phyloP scores from a whole-genome alignment of 2,888 invertebrate species.

The Ornithoptera priamus region DNA sequence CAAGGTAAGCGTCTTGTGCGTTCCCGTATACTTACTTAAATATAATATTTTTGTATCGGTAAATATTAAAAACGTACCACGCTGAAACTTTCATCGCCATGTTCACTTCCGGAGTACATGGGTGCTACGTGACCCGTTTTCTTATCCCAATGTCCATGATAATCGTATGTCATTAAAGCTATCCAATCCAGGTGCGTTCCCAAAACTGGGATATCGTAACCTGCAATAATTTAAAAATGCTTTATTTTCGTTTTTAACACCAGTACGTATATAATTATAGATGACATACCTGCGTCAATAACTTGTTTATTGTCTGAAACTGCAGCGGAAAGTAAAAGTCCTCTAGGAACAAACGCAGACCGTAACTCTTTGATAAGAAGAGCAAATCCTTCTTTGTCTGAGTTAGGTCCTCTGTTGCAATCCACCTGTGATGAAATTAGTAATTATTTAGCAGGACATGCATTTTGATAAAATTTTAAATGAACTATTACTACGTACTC shows the following conservation, averaged over 20 bases:
- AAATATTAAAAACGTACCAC: slow-evolving; percentile 73
- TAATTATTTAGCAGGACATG: background rate
- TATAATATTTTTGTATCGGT: background rate
- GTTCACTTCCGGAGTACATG: slow-evolving; percentile 88
- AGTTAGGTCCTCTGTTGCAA: slow-evolving; percentile 89
- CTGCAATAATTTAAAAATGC: slow-evolving; percentile 42
- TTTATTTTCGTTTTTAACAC: background rate
- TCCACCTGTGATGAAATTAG: slow-evolving; percentile 78
- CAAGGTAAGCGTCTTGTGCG: background rate
- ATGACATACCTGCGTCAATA: slow-evolving; percentile 84
- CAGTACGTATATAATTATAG: background rate
- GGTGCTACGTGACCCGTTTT: slow-evolving; percentile 94
- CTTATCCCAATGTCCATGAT: slow-evolving; percentile 95
- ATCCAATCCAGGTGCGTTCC: slow-evolving; percentile 92
- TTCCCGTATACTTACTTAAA: background rate
- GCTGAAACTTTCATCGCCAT: slow-evolving; percentile 88
- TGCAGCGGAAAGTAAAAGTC: slow-evolving; percentile 88
- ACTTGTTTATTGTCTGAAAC: slow-evolving; percentile 92
- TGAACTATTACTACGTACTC: background rate
- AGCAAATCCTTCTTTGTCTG: slow-evolving; percentile 90
- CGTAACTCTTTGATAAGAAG: slow-evolving; percentile 87
- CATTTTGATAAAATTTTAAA: background rate
- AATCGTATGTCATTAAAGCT: slow-evolving; percentile 94
- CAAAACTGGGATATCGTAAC: slow-evolving; percentile 88
- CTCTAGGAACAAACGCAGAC: slow-evolving; percentile 84